phyloP scores from a whole-genome alignment of 2,797 vertebrate genomes.

The Melanotaenia boesemani region DNA sequence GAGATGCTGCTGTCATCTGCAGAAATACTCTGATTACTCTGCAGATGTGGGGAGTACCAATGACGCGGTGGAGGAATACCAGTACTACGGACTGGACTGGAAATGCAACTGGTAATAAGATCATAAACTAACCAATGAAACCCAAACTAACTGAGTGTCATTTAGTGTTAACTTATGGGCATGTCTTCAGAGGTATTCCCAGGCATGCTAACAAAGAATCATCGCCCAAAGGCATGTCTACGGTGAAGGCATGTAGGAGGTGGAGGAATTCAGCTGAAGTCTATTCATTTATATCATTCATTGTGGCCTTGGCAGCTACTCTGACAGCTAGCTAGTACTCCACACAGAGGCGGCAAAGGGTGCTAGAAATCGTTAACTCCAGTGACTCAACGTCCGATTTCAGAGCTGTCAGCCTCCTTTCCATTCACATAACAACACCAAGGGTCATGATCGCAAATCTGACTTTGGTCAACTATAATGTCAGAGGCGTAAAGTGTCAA shows the following conservation, averaged over 20 bases:
- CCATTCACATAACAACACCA: neutral
- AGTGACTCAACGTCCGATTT: slow-evolving; percentile 2
- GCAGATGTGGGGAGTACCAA: too few species aligned
- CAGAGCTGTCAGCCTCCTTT: neutral
- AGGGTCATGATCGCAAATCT: neutral
- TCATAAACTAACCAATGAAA: neutral
- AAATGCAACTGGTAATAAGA: too few species aligned
- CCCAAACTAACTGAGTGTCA: neutral
- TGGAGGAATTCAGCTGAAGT: neutral
- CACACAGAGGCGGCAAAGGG: neutral
- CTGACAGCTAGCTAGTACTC: neutral
- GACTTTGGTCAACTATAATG: neutral
- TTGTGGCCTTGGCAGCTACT: slow-evolving; percentile 22
- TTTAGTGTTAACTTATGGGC: neutral
- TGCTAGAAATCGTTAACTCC: neutral
- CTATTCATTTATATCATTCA: neutral
- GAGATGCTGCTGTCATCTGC: too few species aligned
- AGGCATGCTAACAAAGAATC: slow-evolving; percentile 13
- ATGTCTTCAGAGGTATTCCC: neutral
- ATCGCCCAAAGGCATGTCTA: slow-evolving; percentile 2
- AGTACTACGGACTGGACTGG: neutral
- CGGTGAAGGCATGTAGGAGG: neutral
- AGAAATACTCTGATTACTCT: too few species aligned
- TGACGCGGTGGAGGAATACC: too few species aligned
- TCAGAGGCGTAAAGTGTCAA: neutral